Evolutionary conservation across 1,140 invertebrate species (phyloP), one percentile per base, ranked within the genome.

Genomic region (Nomia melanderi): DNA sequence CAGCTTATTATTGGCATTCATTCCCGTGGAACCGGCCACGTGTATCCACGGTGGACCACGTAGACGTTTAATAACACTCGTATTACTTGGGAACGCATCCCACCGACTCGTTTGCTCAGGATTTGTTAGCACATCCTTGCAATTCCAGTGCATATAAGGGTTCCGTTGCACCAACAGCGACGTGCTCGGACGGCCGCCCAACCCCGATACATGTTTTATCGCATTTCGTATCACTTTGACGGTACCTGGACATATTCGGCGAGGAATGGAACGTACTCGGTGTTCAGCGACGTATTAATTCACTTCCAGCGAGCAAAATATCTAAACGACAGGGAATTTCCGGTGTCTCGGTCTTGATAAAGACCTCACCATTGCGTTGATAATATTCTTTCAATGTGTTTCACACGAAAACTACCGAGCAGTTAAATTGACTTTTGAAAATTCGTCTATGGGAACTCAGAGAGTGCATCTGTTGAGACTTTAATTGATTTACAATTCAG

Each of bases 151-250:
- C 72, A 44, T 67, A 65, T 11, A 56, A 36, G 47, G 65, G 50
- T 69, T 44, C 29, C 9, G 53, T 1, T 67, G 60, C 50, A 31
- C 23, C 44, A 53, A 59, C 53, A 1, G 20, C 33, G n/a, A 39
- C 7, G 41, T 36, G 25, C 23, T 50, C 59, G 7, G 25, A 4
- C n/a, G 17, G 20, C 62, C 20, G 25, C n/a, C 12, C 17, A 27
- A 20, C 20, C 17, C 29, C 72, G 72, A 74, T 74, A 66, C 72
- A 74, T 74, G 62, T 66, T 74, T 74, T 74, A 74, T 74, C 72
- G 44, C 62, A 36, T 66, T 41, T 74, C 62, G 62, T 8, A 41
- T 74, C 64, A 65, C 60, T 56, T 66, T 44, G 50, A 65, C 7
- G 36, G 36, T 29, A 56, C 14, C 47, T 8, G 62, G 31, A 65